Evolutionary conservation across 1,140 invertebrate genomes (phyloP).

Genomic region (Lucilia sericata): DNA sequence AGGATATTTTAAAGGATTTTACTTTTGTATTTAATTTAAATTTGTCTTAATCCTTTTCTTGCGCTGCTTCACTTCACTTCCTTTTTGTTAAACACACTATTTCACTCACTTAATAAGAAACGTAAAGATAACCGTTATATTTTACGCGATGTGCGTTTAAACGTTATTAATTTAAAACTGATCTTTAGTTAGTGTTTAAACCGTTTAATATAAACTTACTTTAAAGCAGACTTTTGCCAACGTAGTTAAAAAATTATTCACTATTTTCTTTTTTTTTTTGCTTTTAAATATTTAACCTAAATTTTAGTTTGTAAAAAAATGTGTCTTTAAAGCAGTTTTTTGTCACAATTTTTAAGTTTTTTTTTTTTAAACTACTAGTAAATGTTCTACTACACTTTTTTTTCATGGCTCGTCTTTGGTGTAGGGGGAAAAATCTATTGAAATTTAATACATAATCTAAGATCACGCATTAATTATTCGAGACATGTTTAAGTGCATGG

Average conservation of each 20-base stretch:
- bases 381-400: not conserved
- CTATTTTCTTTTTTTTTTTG: not conserved
- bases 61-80: not conserved
- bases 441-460: not conserved
- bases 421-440: not conserved
- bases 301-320: not conserved
- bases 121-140: not conserved
- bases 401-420: not conserved
- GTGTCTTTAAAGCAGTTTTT: constrained; percentile 13
- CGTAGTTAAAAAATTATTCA: not conserved
- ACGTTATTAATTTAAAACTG: not conserved
- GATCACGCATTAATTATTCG: constrained; percentile 21
- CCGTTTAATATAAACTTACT: not conserved
- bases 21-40: not conserved
- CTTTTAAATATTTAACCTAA: not conserved
- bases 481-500: constrained; percentile 9
- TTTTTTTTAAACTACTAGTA: too few species aligned
- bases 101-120: not conserved
- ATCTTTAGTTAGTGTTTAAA: not conserved
- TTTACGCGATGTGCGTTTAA: not conserved
- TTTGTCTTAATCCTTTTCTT: not conserved
- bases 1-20: not conserved
- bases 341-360: not conserved
- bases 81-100: not conserved
- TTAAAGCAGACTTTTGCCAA: not conserved